phyloP scores from a whole-genome alignment of 2,113 vertebrate genomes.

The Onychostruthus taczanowskii region DNA sequence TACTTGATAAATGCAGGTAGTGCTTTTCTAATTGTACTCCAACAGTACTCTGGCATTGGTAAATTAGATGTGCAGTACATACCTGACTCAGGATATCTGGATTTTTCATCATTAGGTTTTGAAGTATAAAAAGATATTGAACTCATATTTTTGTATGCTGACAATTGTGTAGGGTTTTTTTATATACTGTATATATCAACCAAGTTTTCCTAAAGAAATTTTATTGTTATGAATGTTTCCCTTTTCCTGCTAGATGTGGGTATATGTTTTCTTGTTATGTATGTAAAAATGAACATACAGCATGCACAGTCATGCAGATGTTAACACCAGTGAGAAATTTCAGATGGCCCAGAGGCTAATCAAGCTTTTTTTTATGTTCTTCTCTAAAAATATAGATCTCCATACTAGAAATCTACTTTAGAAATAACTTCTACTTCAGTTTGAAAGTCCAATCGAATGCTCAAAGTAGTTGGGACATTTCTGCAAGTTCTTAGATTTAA shows the following conservation, averaged over 20 bases:
- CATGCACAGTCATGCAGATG: not conserved
- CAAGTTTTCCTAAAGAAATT: slow-evolving; percentile 9
- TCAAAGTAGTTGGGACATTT: not conserved
- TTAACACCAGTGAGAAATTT: not conserved
- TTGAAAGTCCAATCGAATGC: not conserved
- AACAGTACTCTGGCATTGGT: not conserved
- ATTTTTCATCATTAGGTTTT: slow-evolving; percentile 17
- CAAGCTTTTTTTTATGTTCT: not conserved
- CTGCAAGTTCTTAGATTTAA: not conserved
- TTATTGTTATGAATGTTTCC: not conserved
- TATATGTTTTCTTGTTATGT: not conserved
- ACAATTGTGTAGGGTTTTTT: not conserved
- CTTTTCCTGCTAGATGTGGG: not conserved
- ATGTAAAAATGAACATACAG: not conserved
- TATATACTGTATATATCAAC: slow-evolving; percentile 33
- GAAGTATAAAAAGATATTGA: slow-evolving; percentile 24
- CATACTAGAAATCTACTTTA: not conserved
- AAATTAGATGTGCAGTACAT: not conserved
- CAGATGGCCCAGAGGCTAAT: not conserved
- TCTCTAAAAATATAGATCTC: not conserved
- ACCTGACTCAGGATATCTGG: slow-evolving; percentile 44
- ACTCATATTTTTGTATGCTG: slow-evolving; percentile 52
- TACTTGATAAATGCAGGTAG: slow-evolving; percentile 1
- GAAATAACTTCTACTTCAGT: not conserved
- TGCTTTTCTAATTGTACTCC: slow-evolving; percentile 12